These are phyloP conservation scores for Buceros bicornis DNA, from an alignment of 2,797 vertebrate species.

Conservation along the genomic window DNA sequence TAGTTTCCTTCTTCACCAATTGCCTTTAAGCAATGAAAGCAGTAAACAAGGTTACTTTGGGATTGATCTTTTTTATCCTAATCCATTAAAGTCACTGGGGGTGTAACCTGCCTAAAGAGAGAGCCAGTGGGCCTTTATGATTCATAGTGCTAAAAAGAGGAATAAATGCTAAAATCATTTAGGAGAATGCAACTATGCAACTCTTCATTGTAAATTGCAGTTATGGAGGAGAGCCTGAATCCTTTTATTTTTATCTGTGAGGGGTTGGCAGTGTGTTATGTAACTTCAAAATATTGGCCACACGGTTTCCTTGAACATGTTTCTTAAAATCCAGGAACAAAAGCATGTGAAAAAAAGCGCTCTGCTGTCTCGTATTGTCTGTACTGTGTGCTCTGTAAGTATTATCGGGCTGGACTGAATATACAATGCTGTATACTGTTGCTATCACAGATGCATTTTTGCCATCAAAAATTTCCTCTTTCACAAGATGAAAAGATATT, in stretches of 20 bases:
- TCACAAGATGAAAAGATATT: constrained; percentile 50
- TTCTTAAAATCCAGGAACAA: constrained; percentile 27
- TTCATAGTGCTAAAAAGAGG: constrained; percentile 37
- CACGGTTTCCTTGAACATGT: constrained; percentile 8
- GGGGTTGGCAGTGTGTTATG: constrained; percentile 43
- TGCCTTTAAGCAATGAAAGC: background rate
- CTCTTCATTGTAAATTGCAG: constrained; percentile 40
- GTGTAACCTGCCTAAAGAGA: constrained; percentile 12
- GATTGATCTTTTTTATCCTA: background rate
- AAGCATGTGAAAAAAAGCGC: background rate
- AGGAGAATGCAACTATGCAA: background rate
- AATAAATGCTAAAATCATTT: constrained; percentile 25
- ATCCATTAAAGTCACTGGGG: background rate
- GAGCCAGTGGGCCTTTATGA: background rate
- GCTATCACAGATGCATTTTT: constrained; percentile 3
- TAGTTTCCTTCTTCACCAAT: background rate
- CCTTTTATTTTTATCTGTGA: constrained; percentile 47
- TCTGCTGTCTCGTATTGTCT: background rate
- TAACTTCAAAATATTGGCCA: constrained; percentile 58
- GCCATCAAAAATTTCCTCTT: constrained; percentile 21
- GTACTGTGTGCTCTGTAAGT: background rate
- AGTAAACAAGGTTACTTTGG: background rate
- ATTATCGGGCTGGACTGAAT: background rate
- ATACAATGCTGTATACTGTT: background rate
- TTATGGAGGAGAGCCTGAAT: constrained; percentile 38